These are phyloP conservation scores for Sicus ferrugineus DNA, from an alignment of 2,888 invertebrate genomes.

Conservation along the genomic window DNA sequence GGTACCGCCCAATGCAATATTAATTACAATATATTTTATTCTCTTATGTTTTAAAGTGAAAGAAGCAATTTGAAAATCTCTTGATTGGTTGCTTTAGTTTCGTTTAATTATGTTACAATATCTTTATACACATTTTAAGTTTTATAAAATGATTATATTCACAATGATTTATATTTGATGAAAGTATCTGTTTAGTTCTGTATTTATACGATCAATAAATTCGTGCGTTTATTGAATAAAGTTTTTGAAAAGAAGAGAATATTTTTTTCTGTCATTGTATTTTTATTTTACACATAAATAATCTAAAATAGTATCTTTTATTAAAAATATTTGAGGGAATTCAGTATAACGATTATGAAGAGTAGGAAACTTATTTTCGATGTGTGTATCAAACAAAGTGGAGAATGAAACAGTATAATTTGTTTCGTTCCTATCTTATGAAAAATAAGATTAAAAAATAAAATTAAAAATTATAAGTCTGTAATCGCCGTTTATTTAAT, in stretches of 20 bases:
- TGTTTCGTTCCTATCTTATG: too few relatives aligned
- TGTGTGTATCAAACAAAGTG: too few relatives aligned
- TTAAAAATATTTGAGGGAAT: too few relatives aligned
- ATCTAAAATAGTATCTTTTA: too few relatives aligned
- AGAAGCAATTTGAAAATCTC: conserved; percentile 1
- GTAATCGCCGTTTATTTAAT: too few relatives aligned
- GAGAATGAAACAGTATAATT: too few relatives aligned
- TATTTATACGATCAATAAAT: conserved; percentile 23
- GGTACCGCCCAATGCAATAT: conserved; percentile 23
- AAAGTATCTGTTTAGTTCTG: conserved; percentile 22
- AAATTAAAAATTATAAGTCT: too few relatives aligned
- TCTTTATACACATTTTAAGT: conserved; percentile 13
- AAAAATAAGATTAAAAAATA: not conserved
- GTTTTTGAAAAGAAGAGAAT: not conserved
- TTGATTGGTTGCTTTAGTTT: not conserved
- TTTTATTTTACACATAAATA: not conserved
- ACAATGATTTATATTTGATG: conserved; percentile 5
- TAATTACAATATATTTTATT: not conserved
- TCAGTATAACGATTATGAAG: too few relatives aligned
- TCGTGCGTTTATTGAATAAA: conserved; percentile 20
- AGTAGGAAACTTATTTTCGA: too few relatives aligned
- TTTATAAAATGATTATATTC: conserved; percentile 7
- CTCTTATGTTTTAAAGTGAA: conserved; percentile 9
- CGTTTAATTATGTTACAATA: not conserved
- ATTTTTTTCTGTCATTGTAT: not conserved